A percentile compares a stretch with the other conserved stretches of the same genome.
Conservation (phyloP, 2,888 invertebrate species). For the Rhorus exstirpatorius region DNA sequence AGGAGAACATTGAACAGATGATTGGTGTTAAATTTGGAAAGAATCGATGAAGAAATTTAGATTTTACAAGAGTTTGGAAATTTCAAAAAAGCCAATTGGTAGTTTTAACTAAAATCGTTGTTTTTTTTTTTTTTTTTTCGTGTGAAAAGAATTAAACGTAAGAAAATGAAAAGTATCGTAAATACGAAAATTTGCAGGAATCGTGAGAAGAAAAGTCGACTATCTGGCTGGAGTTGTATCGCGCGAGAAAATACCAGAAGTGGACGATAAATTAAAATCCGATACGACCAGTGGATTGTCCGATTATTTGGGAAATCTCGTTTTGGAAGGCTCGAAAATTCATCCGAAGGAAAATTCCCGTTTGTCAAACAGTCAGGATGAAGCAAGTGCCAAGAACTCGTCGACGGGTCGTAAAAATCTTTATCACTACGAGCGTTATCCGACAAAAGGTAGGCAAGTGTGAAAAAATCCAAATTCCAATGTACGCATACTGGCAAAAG, state of each 20-base stretch:
- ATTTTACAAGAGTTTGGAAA: too few relatives aligned
- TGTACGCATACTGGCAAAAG: slow-evolving; percentile 31
- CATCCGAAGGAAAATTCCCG: slow-evolving; percentile 40
- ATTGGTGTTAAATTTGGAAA: too few relatives aligned
- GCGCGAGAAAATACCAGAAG: slow-evolving; percentile 58
- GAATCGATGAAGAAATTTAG: too few relatives aligned
- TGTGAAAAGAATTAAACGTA: too few relatives aligned
- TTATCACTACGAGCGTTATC: slow-evolving; percentile 69
- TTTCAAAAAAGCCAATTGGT: too few relatives aligned
- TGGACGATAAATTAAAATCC: slow-evolving; percentile 44
- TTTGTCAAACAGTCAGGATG: slow-evolving; percentile 18
- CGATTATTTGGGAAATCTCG: slow-evolving; percentile 43
- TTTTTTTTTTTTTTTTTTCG: too few relatives aligned
- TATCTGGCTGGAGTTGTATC: slow-evolving; percentile 73
- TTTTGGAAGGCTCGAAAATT: slow-evolving; percentile 54
- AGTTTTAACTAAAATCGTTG: too few relatives aligned
- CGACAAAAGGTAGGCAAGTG: slow-evolving; percentile 71
- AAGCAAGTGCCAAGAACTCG: slow-evolving; percentile 53
- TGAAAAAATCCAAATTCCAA: slow-evolving; percentile 37
- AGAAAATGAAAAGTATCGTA: too few relatives aligned
- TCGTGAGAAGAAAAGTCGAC: slow-evolving; percentile 71
- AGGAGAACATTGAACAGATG: too few relatives aligned
- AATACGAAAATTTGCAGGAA: too few relatives aligned
- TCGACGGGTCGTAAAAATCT: slow-evolving; percentile 41
- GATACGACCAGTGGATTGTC: background rate